phyloP scores from a whole-genome alignment of 2,888 invertebrate species.

The Adineta ricciae region DNA sequence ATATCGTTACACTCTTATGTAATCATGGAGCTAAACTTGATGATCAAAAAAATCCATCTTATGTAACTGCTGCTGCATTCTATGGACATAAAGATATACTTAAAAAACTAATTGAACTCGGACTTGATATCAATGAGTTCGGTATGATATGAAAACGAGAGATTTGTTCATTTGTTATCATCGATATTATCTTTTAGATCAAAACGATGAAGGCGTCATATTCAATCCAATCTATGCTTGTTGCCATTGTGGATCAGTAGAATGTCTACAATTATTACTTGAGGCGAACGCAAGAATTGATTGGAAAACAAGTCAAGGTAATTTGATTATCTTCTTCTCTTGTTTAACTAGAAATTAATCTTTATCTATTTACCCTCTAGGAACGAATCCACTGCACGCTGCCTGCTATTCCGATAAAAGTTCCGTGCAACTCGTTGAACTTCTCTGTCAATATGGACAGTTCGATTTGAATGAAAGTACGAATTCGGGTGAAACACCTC shows the following conservation, averaged over 20 bases:
- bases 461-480: slow-evolving; percentile 7
- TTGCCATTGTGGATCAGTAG: neutral
- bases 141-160: neutral
- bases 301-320: slow-evolving; percentile 19
- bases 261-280: slow-evolving; percentile 11
- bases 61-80: neutral
- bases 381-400: neutral
- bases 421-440: neutral
- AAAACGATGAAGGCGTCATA: neutral
- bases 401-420: slow-evolving; percentile 6
- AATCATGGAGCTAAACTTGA: neutral
- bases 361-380: neutral
- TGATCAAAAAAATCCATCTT: neutral
- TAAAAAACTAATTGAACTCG: neutral
- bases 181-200: neutral
- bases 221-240: slow-evolving; percentile 12
- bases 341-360: too few relatives aligned
- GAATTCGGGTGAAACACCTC: neutral
- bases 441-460: neutral
- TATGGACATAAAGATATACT: neutral
- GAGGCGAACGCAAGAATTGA: slow-evolving; percentile 16
- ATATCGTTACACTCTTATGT: neutral
- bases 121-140: slow-evolving; percentile 2
- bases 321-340: neutral
- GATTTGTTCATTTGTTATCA: too few relatives aligned